Evolutionary conservation across 30 jellyfish, hydroid and myxozoan genomes (phyloP).

Genomic region (Hydractinia symbiolongicarpus): DNA sequence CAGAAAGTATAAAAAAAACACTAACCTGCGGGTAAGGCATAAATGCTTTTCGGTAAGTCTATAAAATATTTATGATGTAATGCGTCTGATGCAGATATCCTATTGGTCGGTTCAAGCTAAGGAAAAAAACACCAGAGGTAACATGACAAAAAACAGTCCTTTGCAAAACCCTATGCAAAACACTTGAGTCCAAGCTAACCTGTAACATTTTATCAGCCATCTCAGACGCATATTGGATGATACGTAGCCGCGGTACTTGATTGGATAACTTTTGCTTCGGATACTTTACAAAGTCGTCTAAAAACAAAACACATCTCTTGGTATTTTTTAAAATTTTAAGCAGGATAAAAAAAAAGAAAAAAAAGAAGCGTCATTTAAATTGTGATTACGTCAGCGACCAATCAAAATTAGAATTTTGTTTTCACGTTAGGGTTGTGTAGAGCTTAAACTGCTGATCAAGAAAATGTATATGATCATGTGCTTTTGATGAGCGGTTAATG

Average conservation of each 20-base stretch:
- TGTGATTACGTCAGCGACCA: no score
- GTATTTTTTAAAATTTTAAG: no score
- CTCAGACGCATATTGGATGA: slow-evolving; percentile 41
- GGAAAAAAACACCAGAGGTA: neutral
- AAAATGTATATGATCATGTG: no score
- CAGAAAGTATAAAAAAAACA: neutral
- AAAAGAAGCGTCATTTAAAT: no score
- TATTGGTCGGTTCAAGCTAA: slow-evolving; percentile 50
- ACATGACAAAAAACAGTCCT: neutral
- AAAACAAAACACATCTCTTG: neutral
- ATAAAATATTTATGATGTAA: slow-evolving; percentile 51
- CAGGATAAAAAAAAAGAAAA: no score
- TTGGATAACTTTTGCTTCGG: neutral
- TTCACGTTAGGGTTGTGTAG: no score
- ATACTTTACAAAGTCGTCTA: slow-evolving; percentile 11
- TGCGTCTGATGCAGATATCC: slow-evolving; percentile 62
- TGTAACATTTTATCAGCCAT: slow-evolving; percentile 65
- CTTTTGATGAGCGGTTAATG: no score
- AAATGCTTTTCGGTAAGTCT: slow-evolving; percentile 52
- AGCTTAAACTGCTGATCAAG: no score
- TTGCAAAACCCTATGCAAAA: no score
- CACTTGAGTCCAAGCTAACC: slow-evolving; percentile 19
- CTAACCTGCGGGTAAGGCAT: slow-evolving; percentile 57
- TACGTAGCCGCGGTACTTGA: slow-evolving; percentile 9
- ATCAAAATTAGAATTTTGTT: no score